Percentiles rank a stretch among this genome's conserved stretches.
These are phyloP conservation scores for Parus major DNA, from an alignment of 2,113 vertebrate genomes.

Conservation along the genomic window DNA sequence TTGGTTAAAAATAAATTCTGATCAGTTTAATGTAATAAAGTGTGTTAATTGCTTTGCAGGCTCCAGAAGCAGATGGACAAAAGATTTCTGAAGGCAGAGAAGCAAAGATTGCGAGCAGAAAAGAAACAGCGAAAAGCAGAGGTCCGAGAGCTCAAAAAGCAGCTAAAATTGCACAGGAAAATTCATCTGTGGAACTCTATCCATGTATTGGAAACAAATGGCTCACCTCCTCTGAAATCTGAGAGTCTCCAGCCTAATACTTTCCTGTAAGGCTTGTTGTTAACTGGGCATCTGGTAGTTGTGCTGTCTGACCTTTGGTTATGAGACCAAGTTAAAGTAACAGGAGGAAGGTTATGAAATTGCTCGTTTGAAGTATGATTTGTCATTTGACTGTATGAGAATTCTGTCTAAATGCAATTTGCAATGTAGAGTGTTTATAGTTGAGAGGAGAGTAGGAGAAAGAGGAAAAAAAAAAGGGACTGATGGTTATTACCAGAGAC, in stretches of 20 bases:
- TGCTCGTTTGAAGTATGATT: neutral
- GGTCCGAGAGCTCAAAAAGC: constrained; percentile 96
- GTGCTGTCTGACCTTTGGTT: neutral
- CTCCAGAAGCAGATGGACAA: constrained; percentile 94
- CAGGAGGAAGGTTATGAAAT: neutral
- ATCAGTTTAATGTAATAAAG: neutral
- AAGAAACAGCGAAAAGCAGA: constrained; percentile 95
- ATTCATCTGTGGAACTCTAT: constrained; percentile 90
- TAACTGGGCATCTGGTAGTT: neutral
- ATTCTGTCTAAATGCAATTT: neutral
- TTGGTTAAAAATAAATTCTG: neutral
- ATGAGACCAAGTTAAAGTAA: neutral
- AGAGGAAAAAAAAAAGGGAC: neutral
- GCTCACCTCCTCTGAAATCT: constrained; percentile 58
- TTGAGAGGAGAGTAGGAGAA: neutral
- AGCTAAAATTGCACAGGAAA: constrained; percentile 93
- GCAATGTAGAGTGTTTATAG: neutral
- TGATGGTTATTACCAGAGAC: neutral
- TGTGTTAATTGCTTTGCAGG: constrained; percentile 64
- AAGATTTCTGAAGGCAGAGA: constrained; percentile 94
- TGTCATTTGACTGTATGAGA: neutral
- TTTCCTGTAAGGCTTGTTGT: constrained; percentile 68
- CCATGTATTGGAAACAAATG: constrained; percentile 73
- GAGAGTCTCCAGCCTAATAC: constrained; percentile 73
- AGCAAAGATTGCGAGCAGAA: constrained; percentile 92